A percentile compares a stretch with the other conserved stretches of the same genome.
Conservation (phyloP, 2,888 invertebrate genomes). For the Caradrina kadenii region DNA sequence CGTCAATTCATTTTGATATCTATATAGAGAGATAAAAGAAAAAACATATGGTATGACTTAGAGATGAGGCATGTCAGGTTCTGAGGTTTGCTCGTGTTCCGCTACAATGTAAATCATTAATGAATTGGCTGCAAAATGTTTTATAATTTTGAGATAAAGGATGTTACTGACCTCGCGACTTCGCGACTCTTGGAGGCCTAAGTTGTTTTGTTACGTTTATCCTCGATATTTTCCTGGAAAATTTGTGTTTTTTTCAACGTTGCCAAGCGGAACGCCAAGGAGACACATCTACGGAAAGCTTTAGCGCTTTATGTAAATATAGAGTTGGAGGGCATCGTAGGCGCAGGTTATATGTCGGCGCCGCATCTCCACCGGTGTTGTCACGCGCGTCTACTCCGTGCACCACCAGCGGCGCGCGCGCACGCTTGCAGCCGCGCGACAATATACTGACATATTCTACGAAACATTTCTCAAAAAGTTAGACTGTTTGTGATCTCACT, state of each 20-base stretch:
- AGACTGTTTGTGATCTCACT: background rate
- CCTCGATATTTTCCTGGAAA: slow-evolving; percentile 8
- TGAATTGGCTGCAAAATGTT: background rate
- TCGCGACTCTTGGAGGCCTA: background rate
- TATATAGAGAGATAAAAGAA: too few species aligned
- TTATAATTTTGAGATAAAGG: background rate
- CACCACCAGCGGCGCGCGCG: slow-evolving; percentile 41
- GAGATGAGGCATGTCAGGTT: background rate
- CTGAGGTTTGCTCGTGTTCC: background rate
- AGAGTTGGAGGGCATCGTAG: slow-evolving; percentile 27
- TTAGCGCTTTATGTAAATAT: slow-evolving; percentile 29
- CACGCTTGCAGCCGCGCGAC: slow-evolving; percentile 6
- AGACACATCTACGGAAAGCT: slow-evolving; percentile 18
- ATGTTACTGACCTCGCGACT: background rate
- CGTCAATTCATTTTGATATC: too few species aligned
- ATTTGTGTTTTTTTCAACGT: background rate
- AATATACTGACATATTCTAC: background rate
- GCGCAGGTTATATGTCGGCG: slow-evolving; percentile 29
- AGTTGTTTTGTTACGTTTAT: background rate
- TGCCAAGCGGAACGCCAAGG: slow-evolving; percentile 10
- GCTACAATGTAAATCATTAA: background rate
- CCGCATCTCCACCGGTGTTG: slow-evolving; percentile 20
- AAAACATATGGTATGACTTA: background rate
- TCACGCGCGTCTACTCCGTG: slow-evolving; percentile 26
- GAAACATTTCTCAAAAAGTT: slow-evolving; percentile 9